Evolutionary conservation across 2,888 invertebrate species (phyloP).

Genomic region (Latheticus oryzae): DNA sequence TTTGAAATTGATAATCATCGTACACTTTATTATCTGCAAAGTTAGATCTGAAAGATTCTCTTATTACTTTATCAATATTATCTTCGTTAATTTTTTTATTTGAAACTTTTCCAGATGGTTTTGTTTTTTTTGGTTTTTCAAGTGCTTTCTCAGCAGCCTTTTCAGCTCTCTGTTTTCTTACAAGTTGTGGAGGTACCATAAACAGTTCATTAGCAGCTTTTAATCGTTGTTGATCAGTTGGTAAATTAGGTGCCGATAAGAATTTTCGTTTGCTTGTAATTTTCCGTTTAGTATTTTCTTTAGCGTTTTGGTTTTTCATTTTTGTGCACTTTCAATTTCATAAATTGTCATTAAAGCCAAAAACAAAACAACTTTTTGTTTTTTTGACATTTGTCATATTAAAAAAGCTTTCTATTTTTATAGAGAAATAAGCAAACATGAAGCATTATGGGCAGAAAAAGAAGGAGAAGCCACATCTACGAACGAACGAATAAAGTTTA

Average conservation of each 20-base stretch:
- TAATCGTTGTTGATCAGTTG: background rate
- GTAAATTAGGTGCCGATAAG: slow-evolving; percentile 5
- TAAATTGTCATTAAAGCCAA: slow-evolving; percentile 17
- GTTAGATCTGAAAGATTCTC: background rate
- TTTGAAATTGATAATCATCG: slow-evolving; percentile 12
- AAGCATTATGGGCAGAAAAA: slow-evolving; percentile 82
- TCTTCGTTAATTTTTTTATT: slow-evolving; percentile 6
- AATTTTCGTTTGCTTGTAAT: slow-evolving; percentile 5
- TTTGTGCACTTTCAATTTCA: too few relatives aligned
- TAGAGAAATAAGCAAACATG: slow-evolving; percentile 81
- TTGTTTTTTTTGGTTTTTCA: background rate
- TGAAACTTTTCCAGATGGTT: background rate
- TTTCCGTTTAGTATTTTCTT: slow-evolving; percentile 4
- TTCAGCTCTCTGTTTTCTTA: background rate
- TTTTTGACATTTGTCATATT: slow-evolving; percentile 20
- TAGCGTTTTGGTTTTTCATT: slow-evolving; percentile 1
- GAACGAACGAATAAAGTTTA: slow-evolving; percentile 79
- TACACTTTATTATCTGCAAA: background rate
- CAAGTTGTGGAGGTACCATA: slow-evolving; percentile 9
- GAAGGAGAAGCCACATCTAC: slow-evolving; percentile 85
- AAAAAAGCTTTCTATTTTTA: slow-evolving; percentile 34
- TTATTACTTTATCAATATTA: background rate
- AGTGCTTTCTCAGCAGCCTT: too few relatives aligned
- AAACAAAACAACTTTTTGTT: slow-evolving; percentile 20
- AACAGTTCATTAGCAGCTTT: slow-evolving; percentile 3